Conservation (phyloP, 1,140 invertebrate species). For the Platyura marginata region DNA sequence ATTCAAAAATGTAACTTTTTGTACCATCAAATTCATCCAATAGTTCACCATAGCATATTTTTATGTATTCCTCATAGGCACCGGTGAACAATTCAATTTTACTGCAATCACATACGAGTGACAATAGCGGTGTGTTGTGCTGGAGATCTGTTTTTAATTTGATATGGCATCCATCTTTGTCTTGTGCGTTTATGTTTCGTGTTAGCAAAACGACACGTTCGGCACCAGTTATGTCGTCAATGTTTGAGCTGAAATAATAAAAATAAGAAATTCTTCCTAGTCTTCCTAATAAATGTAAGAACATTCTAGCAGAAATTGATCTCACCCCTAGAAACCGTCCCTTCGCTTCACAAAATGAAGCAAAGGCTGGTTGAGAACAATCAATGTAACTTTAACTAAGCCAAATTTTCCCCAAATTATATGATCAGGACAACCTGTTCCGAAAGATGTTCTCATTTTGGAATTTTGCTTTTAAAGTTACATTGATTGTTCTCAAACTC, state of each 20-base stretch:
- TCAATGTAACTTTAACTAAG: too few species aligned
- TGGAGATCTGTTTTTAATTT: neutral
- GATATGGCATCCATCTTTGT: neutral
- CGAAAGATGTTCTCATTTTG: too few species aligned
- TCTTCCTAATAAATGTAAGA: too few species aligned
- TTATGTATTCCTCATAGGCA: slow-evolving; percentile 13
- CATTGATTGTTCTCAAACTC: too few species aligned
- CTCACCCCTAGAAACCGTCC: too few species aligned
- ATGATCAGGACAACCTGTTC: too few species aligned
- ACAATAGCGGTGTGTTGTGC: neutral
- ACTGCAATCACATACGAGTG: slow-evolving; percentile 14
- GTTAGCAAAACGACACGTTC: neutral
- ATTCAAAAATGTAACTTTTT: slow-evolving; percentile 15
- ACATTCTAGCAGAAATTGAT: too few species aligned
- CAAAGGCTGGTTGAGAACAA: too few species aligned
- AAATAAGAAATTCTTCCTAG: too few species aligned
- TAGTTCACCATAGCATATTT: slow-evolving; percentile 14
- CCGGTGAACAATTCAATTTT: slow-evolving; percentile 19
- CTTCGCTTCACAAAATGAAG: too few species aligned
- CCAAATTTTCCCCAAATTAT: too few species aligned
- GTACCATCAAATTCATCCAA: slow-evolving; percentile 8
- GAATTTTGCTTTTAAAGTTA: too few species aligned
- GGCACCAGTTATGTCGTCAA: neutral
- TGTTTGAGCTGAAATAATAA: neutral
- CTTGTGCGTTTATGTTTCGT: neutral